Conservation (phyloP, 2,888 invertebrate species). For the Tholera decimalis region DNA sequence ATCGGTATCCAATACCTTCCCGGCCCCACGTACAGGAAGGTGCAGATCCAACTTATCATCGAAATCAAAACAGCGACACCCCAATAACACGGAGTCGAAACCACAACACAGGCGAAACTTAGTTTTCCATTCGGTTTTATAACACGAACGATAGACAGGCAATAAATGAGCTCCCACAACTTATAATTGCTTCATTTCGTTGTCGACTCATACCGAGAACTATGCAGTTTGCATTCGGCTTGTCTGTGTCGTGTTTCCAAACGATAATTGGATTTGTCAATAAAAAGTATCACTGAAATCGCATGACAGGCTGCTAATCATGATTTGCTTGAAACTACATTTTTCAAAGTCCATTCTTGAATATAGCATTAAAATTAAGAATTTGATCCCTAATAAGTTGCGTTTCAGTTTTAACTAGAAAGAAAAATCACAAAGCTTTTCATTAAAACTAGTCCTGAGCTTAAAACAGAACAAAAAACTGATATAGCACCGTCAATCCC, state of each 20-base stretch:
- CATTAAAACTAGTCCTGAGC: constrained; percentile 42
- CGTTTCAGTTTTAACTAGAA: constrained; percentile 20
- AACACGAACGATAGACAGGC: constrained; percentile 88
- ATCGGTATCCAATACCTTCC: constrained; percentile 64
- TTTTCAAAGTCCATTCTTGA: neutral
- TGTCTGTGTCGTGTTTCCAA: constrained; percentile 73
- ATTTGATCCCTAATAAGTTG: constrained; percentile 12
- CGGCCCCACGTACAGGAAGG: constrained; percentile 21
- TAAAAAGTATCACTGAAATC: constrained; percentile 56
- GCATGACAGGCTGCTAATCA: constrained; percentile 29
- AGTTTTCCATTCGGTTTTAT: constrained; percentile 87
- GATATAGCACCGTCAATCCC: constrained; percentile 44
- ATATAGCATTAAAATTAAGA: constrained; percentile 5
- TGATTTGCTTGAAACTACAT: neutral
- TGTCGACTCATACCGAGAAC: constrained; percentile 74
- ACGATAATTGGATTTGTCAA: constrained; percentile 67
- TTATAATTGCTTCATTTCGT: constrained; percentile 91
- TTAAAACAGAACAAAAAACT: constrained; percentile 42
- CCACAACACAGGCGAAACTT: constrained; percentile 81
- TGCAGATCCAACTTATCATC: constrained; percentile 62
- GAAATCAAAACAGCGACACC: constrained; percentile 71
- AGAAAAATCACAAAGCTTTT: constrained; percentile 39
- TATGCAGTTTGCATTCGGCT: constrained; percentile 77
- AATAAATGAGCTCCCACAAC: constrained; percentile 89
- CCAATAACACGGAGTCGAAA: constrained; percentile 75